Evolutionary conservation across 2,113 vertebrate species (phyloP).

Genomic region (Daubentonia madagascariensis): DNA sequence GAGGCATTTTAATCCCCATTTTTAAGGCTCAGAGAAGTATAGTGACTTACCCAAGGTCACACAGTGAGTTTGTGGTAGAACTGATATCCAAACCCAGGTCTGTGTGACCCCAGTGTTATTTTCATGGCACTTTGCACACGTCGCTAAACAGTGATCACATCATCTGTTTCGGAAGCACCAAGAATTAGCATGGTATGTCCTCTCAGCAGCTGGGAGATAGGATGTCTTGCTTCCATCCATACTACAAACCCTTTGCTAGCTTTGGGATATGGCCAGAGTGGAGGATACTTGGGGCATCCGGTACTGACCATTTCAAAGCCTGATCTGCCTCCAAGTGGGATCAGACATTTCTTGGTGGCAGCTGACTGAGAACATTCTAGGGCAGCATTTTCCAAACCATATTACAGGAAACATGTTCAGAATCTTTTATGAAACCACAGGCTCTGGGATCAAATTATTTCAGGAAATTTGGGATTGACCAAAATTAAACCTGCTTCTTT

Average conservation of each 20-base stretch:
- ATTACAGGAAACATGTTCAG: background rate
- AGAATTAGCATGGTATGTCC: background rate
- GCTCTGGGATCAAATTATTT: background rate
- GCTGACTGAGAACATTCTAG: background rate
- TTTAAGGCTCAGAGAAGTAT: background rate
- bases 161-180: background rate
- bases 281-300: background rate
- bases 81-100: background rate
- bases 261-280: background rate
- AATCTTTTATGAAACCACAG: background rate
- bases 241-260: background rate
- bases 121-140: fast-evolving
- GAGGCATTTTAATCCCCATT: background rate
- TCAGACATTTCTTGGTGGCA: background rate
- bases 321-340: background rate
- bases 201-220: background rate
- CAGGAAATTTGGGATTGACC: background rate
- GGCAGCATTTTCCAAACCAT: background rate
- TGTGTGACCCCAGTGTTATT: background rate
- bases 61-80: background rate
- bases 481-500: background rate
- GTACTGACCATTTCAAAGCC: background rate
- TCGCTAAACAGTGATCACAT: too few relatives aligned
- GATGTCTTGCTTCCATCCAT: background rate
- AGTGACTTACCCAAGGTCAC: background rate